Conservation (phyloP, 2,113 vertebrate species). For the Butorides virescens region DNA sequence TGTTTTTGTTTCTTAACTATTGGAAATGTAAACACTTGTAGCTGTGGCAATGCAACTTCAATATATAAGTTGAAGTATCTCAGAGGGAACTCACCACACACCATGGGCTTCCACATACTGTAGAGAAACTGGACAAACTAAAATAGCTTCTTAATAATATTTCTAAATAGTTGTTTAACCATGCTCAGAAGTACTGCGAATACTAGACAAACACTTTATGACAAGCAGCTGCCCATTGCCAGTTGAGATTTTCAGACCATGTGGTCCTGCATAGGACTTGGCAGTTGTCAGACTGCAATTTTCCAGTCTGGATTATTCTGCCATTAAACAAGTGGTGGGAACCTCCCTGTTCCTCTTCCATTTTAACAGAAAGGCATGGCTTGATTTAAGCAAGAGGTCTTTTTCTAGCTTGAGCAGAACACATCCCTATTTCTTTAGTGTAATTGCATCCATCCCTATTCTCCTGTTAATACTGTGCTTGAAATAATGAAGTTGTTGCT, state of each 20-base stretch:
- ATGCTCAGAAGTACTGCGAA: not conserved
- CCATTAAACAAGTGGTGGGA: not conserved
- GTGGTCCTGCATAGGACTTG: not conserved
- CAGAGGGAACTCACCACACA: not conserved
- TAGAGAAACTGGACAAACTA: not conserved
- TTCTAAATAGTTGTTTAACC: not conserved
- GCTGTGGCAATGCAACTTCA: not conserved
- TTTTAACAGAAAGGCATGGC: not conserved
- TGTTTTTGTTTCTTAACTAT: not conserved
- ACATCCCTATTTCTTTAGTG: not conserved
- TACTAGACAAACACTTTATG: not conserved
- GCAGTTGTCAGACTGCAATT: not conserved
- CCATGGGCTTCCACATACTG: not conserved
- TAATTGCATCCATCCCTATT: not conserved
- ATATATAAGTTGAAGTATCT: not conserved
- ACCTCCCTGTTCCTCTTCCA: not conserved
- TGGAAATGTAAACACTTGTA: not conserved
- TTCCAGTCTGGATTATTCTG: not conserved
- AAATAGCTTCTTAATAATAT: no score
- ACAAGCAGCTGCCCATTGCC: not conserved
- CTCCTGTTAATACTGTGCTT: not conserved
- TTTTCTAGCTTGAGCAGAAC: not conserved
- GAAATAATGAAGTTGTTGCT: not conserved
- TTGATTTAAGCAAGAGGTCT: not conserved
- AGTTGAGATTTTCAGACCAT: not conserved